phyloP scores from a whole-genome alignment of 2,888 invertebrate species.

The Celastrina argiolus region DNA sequence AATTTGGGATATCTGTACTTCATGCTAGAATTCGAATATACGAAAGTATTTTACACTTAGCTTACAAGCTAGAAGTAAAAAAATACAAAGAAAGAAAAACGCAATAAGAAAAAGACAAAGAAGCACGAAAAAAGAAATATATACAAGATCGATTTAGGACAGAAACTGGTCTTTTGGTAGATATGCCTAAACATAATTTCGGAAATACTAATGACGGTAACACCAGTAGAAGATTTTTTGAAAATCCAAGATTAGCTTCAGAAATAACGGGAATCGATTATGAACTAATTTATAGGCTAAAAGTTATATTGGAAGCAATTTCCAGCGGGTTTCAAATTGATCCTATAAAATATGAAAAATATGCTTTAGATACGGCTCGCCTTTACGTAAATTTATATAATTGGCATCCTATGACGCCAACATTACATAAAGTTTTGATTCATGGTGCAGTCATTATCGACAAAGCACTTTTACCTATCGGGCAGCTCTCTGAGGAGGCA shows the following conservation, averaged over 20 bases:
- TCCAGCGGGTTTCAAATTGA: too few relatives aligned
- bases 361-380: not conserved
- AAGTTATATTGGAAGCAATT: too few relatives aligned
- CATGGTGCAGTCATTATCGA: not conserved
- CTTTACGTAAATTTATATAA: not conserved
- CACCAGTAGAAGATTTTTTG: constrained; percentile 38
- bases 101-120: constrained; percentile 32
- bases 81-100: constrained; percentile 36
- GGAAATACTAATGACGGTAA: constrained; percentile 44
- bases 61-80: constrained; percentile 34
- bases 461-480: not conserved
- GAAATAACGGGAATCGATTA: too few relatives aligned
- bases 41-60: constrained; percentile 32
- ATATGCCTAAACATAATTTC: constrained; percentile 41
- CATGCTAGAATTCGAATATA: constrained; percentile 37
- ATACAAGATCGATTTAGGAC: constrained; percentile 34
- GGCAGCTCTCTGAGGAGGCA: not conserved
- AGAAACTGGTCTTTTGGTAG: constrained; percentile 26
- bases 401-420: constrained; percentile 4
- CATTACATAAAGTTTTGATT: not conserved
- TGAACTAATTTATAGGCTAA: too few relatives aligned
- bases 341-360: too few relatives aligned
- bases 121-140: constrained; percentile 28
- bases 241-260: constrained; percentile 32
- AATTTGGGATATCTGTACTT: constrained; percentile 41